These are phyloP conservation scores for Pachypanchax playfairii DNA, from an alignment of 2,113 vertebrate species.

Conservation along the genomic window DNA sequence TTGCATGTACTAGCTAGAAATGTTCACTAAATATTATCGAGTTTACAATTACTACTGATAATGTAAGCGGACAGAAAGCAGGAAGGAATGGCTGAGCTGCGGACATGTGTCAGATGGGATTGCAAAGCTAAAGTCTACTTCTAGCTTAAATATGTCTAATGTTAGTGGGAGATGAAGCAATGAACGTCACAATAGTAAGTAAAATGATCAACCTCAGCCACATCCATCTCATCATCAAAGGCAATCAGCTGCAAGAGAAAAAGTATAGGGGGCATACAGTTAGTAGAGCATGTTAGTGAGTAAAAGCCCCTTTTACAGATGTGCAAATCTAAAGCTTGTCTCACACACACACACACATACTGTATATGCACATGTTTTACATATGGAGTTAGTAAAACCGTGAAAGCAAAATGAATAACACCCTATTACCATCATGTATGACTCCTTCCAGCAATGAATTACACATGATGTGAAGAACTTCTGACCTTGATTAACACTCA, in stretches of 20 bases:
- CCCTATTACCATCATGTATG: not conserved
- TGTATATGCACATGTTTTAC: conserved; percentile 3
- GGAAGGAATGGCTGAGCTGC: conserved; percentile 42
- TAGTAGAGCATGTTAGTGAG: conserved; percentile 67
- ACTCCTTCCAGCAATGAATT: not conserved
- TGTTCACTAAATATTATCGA: conserved; percentile 1
- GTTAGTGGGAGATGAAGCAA: conserved; percentile 53
- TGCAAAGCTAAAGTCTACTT: conserved; percentile 38
- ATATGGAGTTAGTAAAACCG: conserved; percentile 20
- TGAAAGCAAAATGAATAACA: not conserved
- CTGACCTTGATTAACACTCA: not conserved
- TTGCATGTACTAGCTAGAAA: conserved; percentile 34
- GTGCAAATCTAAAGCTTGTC: conserved; percentile 26
- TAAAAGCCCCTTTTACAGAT: conserved; percentile 21
- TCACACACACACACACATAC: conserved; percentile 13
- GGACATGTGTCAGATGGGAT: conserved; percentile 31
- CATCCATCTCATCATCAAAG: conserved; percentile 97
- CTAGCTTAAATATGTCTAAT: conserved; percentile 50
- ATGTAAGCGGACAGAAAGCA: not conserved
- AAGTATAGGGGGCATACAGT: conserved; percentile 73
- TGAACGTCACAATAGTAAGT: conserved; percentile 68
- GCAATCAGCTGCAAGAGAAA: conserved; percentile 91
- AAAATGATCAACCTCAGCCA: conserved; percentile 94
- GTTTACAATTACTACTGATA: conserved; percentile 12
- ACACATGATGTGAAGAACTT: not conserved